These are phyloP conservation scores for Acanthosoma haemorrhoidale DNA, from an alignment of 2,888 invertebrate genomes.

Conservation along the genomic window DNA sequence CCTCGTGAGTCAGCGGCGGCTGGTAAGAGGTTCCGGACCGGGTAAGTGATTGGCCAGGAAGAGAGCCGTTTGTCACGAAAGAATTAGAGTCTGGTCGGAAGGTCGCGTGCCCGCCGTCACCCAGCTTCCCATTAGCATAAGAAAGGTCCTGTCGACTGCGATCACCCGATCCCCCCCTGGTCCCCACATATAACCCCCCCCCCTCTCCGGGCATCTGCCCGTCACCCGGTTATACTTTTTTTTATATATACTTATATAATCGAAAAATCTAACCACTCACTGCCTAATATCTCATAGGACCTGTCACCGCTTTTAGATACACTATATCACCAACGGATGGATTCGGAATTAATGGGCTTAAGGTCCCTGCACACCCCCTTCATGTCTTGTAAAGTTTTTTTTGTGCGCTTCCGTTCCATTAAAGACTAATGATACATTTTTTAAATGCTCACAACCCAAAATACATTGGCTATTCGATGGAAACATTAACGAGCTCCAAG, in stretches of 20 bases:
- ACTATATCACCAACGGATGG: slow-evolving; percentile 7
- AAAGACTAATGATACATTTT: too few species aligned
- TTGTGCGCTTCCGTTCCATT: too few species aligned
- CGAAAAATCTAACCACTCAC: slow-evolving; percentile 9
- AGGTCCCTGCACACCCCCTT: background rate
- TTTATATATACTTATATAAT: background rate
- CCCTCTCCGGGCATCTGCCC: background rate
- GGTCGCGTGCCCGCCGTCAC: slow-evolving; percentile 10
- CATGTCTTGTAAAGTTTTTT: too few species aligned
- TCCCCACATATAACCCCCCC: background rate
- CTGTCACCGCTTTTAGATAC: background rate
- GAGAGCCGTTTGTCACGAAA: slow-evolving; percentile 17
- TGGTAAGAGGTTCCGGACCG: background rate
- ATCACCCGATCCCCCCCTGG: background rate
- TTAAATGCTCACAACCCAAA: too few species aligned
- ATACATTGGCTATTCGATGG: too few species aligned
- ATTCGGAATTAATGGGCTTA: background rate
- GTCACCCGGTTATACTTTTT: background rate
- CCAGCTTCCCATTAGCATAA: slow-evolving; percentile 19
- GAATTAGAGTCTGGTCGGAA: slow-evolving; percentile 19
- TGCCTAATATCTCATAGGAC: slow-evolving; percentile 10
- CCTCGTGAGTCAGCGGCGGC: background rate
- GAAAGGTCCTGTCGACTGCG: slow-evolving; percentile 9
- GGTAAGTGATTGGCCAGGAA: slow-evolving; percentile 20
- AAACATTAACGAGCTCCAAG: too few species aligned